These are phyloP conservation scores for Platysteira castanea DNA, from an alignment of 2,113 vertebrate species.

Conservation along the genomic window DNA sequence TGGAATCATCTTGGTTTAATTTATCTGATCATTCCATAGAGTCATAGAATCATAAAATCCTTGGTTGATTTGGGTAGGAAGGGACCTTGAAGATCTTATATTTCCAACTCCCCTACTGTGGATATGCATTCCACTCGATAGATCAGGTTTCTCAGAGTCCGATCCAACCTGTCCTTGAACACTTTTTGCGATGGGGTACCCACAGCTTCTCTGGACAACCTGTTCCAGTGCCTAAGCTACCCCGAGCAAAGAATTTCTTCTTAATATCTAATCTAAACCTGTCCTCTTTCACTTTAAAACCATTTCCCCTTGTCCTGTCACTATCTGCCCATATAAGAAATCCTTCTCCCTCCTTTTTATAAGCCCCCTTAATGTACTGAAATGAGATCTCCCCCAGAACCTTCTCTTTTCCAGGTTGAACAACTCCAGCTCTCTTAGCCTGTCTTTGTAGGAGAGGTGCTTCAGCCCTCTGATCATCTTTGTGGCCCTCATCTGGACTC, in stretches of 20 bases:
- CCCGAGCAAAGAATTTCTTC: not conserved
- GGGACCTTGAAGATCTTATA: not conserved
- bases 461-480: not conserved
- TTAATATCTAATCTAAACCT: not conserved
- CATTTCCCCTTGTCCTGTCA: not conserved
- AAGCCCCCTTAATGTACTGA: not conserved
- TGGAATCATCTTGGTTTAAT: not conserved
- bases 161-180: not conserved
- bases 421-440: not conserved
- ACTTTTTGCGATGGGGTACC: not conserved
- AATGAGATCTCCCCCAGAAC: not conserved
- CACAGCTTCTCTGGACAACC: not conserved
- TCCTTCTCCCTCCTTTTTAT: not conserved
- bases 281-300: not conserved
- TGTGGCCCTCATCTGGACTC: not conserved
- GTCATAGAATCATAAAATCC: not conserved
- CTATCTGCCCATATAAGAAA: not conserved
- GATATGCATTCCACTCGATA: not conserved
- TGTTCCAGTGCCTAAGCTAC: not conserved
- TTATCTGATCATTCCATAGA: not conserved
- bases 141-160: not conserved
- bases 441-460: not conserved
- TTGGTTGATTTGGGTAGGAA: not conserved
- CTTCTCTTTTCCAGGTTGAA: not conserved
- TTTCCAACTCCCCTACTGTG: not conserved